Base-by-base conservation (phyloP, 2,113 vertebrate species). In the Rhombomys opimus region DNA sequence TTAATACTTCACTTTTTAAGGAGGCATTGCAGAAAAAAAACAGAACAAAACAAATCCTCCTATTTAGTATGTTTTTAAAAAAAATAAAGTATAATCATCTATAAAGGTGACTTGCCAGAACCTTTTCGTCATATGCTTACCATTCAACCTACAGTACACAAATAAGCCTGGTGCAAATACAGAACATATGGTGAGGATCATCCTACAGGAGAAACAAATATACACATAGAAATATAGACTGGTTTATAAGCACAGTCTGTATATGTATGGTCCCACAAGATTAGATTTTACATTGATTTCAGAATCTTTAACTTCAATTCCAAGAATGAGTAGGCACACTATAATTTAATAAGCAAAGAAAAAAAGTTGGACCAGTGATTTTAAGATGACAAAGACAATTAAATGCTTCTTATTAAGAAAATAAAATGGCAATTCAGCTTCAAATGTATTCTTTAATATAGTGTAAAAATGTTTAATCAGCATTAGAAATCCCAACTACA, bases 161-260 rank as follows among this genome's bases (percentile, higher is more conserved):
- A 99, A 98, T 99, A 99, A 99, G 98, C 98, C 99, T 99, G 99
- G 98, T 99, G 98, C 99, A 99, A 99, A 99, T 98, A 98, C 91
- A 98, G 98, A 99, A 99, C 99, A 98, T 99, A 99, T 95, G 99
- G 99, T 99, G 99, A 99, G 98, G 99, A 98, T 99, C 98, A 99
- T 98, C 98, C 99, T 99, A 99, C 97, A 99, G 99, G 99, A 99
- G 99, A 98, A 63, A 46, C 30, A 94, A 98, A 99, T 98, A 80
- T 12, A 90, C 9, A 50, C 17, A 76, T 18, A 91, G 98, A 98
- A 54, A 90, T 50, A 98, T 97, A 98, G 90, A 97, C 97, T 98
- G 97, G 98, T 97, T 98, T 98, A 98, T 82, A 97, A 98, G 95
- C 96, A 98, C 10, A 98, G 82, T 96, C 6, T 73, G 50, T 54